phyloP scores from a whole-genome alignment of 2,888 invertebrate species.

The Chalcosyrphus nemorum region DNA sequence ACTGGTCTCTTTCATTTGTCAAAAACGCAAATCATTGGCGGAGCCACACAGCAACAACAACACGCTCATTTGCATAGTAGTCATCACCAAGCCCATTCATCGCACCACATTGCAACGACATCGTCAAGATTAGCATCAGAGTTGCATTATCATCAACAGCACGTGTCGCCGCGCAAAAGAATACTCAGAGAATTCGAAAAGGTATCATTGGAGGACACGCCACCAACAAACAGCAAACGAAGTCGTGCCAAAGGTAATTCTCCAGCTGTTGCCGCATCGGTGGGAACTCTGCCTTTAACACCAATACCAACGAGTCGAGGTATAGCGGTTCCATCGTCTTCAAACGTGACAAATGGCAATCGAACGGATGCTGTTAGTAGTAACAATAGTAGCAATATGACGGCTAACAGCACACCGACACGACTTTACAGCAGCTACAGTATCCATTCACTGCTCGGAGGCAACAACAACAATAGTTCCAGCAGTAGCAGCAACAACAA shows the following conservation, averaged over 20 bases:
- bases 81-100: slow-evolving; percentile 74
- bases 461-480: slow-evolving; percentile 75
- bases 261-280: slow-evolving; percentile 69
- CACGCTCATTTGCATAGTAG: slow-evolving; percentile 76
- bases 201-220: slow-evolving; percentile 85
- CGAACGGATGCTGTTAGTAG: slow-evolving; percentile 28
- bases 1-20: slow-evolving; percentile 77
- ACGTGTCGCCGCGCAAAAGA: slow-evolving; percentile 91
- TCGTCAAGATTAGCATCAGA: slow-evolving; percentile 79
- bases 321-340: slow-evolving; percentile 35
- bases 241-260: slow-evolving; percentile 82
- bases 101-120: slow-evolving; percentile 62
- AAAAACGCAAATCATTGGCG: slow-evolving; percentile 75
- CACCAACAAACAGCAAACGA: slow-evolving; percentile 83
- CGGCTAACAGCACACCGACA: slow-evolving; percentile 74
- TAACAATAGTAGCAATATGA: slow-evolving; percentile 28
- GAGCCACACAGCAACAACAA: slow-evolving; percentile 54
- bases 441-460: slow-evolving; percentile 90
- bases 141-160: slow-evolving; percentile 79
- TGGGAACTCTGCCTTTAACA: slow-evolving; percentile 45
- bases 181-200: slow-evolving; percentile 91
- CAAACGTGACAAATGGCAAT: slow-evolving; percentile 63
- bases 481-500: slow-evolving; percentile 76
- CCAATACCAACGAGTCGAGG: slow-evolving; percentile 53
- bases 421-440: slow-evolving; percentile 89